Percentiles rank a stretch among this genome's conserved stretches.
These are phyloP conservation scores for Neodiprion virginianus DNA, from an alignment of 1,140 invertebrate genomes.

Conservation along the genomic window DNA sequence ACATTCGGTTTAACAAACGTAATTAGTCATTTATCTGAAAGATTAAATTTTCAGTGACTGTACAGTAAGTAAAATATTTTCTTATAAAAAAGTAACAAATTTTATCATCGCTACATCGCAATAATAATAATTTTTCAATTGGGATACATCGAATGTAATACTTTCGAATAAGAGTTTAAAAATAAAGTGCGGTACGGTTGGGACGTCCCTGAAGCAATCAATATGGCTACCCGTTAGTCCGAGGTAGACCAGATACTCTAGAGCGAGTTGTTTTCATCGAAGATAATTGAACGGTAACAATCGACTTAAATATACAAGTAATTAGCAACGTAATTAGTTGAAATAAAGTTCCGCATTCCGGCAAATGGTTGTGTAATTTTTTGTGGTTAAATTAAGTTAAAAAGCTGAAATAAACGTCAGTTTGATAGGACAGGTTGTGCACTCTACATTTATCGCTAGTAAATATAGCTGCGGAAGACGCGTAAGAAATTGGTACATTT, in stretches of 20 bases:
- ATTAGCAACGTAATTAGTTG: not conserved
- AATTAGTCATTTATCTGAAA: too few species aligned
- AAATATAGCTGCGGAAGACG: not conserved
- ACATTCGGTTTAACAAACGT: too few species aligned
- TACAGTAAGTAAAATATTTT: too few species aligned
- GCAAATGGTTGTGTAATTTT: not conserved
- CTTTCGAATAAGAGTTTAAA: slow-evolving; percentile 1
- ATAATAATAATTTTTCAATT: not conserved
- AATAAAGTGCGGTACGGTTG: not conserved
- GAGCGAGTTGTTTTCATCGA: not conserved
- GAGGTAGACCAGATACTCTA: not conserved
- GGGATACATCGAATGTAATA: not conserved
- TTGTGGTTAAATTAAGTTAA: not conserved
- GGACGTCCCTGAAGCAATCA: slow-evolving; percentile 6
- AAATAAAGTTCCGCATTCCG: not conserved
- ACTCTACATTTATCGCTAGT: not conserved
- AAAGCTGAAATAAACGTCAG: not conserved
- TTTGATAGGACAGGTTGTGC: not conserved
- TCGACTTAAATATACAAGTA: not conserved
- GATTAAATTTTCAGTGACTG: too few species aligned
- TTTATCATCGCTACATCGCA: not conserved
- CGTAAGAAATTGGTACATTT: not conserved
- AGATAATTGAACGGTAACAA: not conserved
- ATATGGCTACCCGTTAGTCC: not conserved
- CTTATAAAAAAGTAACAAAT: not conserved